A percentile compares a stretch with the other conserved stretches of the same genome.
Evolutionary conservation across 2,113 vertebrate genomes (phyloP).

Genomic region (Aegithalos caudatus): DNA sequence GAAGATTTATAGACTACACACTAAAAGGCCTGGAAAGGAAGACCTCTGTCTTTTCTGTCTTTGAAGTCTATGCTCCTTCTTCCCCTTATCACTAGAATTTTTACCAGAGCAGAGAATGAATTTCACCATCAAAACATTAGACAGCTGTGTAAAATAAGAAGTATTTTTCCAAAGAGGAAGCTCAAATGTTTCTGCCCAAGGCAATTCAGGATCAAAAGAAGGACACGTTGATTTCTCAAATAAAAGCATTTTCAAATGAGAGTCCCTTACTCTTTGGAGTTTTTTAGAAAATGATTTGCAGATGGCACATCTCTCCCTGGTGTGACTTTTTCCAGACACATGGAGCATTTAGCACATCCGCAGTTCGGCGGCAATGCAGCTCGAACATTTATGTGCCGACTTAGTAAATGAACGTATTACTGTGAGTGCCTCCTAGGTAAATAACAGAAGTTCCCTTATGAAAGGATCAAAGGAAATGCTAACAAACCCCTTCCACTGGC

Average conservation of each 20-base stretch:
- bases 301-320: not conserved
- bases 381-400: not conserved
- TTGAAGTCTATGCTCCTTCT: constrained; percentile 25
- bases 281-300: constrained; percentile 51
- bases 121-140: constrained; percentile 3
- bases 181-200: constrained; percentile 53
- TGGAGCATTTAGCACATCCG: not conserved
- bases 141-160: constrained; percentile 32
- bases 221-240: constrained; percentile 35
- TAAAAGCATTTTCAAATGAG: constrained; percentile 30
- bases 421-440: constrained; percentile 25
- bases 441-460: constrained; percentile 19
- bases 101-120: constrained; percentile 10
- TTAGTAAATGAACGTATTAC: not conserved
- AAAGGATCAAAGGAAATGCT: constrained; percentile 31
- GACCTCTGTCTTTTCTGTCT: not conserved
- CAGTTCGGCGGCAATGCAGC: not conserved
- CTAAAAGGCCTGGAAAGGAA: not conserved
- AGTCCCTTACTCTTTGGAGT: constrained; percentile 22
- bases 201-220: constrained; percentile 54
- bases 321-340: constrained; percentile 12
- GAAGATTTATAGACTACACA: not conserved
- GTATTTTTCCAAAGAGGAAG: constrained; percentile 13
- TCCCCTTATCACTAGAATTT: not conserved
- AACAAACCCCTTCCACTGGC: constrained; percentile 25